These are phyloP conservation scores for Bembecia ichneumoniformis DNA, from an alignment of 2,888 invertebrate genomes.

Conservation along the genomic window DNA sequence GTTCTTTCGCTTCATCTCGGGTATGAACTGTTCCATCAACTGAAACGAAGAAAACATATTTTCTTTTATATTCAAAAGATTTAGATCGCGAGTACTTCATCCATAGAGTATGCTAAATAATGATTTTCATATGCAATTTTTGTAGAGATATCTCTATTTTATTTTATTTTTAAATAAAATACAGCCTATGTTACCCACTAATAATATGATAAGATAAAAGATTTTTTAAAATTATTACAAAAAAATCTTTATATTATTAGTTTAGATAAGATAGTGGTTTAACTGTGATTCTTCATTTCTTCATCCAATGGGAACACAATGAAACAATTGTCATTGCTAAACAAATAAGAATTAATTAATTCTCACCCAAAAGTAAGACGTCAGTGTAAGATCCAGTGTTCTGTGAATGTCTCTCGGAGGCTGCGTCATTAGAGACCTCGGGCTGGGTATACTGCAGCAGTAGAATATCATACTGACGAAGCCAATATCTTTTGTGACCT, in stretches of 20 bases:
- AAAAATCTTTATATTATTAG: no score
- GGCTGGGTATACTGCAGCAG: conserved; percentile 76
- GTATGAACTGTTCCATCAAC: conserved; percentile 74
- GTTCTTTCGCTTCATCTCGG: conserved; percentile 71
- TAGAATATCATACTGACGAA: conserved; percentile 75
- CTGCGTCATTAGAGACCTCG: conserved; percentile 62
- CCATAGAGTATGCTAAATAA: not conserved
- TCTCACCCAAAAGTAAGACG: conserved; percentile 76
- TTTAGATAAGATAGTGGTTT: no score
- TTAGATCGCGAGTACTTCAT: no score
- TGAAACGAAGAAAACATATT: conserved; percentile 32
- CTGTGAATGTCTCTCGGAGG: conserved; percentile 66
- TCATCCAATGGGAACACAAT: no score
- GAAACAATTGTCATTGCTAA: no score
- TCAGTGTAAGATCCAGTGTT: conserved; percentile 71
- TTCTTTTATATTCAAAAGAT: not conserved
- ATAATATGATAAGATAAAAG: no score
- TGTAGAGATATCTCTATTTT: no score
- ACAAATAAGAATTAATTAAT: not conserved
- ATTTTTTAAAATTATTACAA: no score
- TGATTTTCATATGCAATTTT: no score
- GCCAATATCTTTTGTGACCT: conserved; percentile 66
- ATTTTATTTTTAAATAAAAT: no score
- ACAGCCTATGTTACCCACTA: no score
- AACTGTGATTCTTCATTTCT: no score